phyloP scores from a whole-genome alignment of 2,888 invertebrate species.

The Oligia latruncula region DNA sequence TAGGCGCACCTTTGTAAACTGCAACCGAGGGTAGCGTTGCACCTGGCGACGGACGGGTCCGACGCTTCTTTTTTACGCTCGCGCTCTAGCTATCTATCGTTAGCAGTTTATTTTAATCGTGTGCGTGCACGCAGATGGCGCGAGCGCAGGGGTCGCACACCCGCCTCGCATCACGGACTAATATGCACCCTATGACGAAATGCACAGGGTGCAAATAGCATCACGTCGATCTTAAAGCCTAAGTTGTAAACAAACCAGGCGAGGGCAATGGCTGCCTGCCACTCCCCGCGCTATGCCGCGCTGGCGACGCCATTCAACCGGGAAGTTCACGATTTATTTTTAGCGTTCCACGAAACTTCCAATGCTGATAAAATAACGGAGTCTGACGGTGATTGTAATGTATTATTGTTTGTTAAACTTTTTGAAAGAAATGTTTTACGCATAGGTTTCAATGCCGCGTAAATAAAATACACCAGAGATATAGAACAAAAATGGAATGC shows the following conservation, averaged over 20 bases:
- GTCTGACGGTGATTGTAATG: constrained; percentile 39
- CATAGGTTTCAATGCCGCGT: background rate
- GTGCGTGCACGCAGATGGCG: constrained; percentile 87
- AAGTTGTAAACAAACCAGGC: constrained; percentile 89
- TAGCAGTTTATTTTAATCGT: constrained; percentile 87
- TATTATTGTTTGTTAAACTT: constrained; percentile 23
- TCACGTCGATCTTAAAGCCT: constrained; percentile 71
- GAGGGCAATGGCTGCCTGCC: constrained; percentile 89
- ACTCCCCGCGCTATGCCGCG: constrained; percentile 84
- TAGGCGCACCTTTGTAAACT: constrained; percentile 77
- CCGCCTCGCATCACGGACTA: constrained; percentile 64
- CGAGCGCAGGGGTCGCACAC: constrained; percentile 81
- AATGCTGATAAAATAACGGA: constrained; percentile 73
- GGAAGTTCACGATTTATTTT: constrained; percentile 90
- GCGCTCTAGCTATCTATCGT: constrained; percentile 80
- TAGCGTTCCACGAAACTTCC: constrained; percentile 83
- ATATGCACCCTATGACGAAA: constrained; percentile 79
- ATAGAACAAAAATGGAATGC: background rate
- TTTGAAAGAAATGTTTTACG: constrained; percentile 1
- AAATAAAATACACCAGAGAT: background rate
- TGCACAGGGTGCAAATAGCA: constrained; percentile 80
- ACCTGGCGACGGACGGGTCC: constrained; percentile 81
- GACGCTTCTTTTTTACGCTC: constrained; percentile 77
- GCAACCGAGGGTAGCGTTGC: constrained; percentile 79
- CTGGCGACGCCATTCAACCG: constrained; percentile 89